A percentile compares a stretch with the other conserved stretches of the same genome.
phyloP scores from a whole-genome alignment of 2,888 invertebrate species.

The Trachelus troglodyta region DNA sequence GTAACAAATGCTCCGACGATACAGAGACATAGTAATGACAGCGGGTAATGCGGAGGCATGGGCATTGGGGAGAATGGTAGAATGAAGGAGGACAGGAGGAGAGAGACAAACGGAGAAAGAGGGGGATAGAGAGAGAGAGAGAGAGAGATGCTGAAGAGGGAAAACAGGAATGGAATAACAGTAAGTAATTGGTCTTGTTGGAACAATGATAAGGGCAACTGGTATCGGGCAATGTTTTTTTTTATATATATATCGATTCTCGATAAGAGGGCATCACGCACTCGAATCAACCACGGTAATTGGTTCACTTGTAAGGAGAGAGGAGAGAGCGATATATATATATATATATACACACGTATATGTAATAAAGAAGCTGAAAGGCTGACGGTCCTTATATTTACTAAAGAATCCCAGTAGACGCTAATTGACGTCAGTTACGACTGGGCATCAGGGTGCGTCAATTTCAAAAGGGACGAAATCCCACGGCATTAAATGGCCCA shows the following conservation, averaged over 20 bases:
- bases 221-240: constrained; percentile 17
- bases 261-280: constrained; percentile 18
- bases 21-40: too few species aligned
- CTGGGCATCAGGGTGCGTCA: too few species aligned
- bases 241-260: constrained; percentile 21
- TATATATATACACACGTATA: too few species aligned
- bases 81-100: background rate
- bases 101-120: constrained; percentile 8
- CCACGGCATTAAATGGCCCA: too few species aligned
- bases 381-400: too few species aligned
- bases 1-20: too few species aligned
- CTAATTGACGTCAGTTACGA: too few species aligned
- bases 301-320: constrained; percentile 18
- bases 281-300: constrained; percentile 29
- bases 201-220: constrained; percentile 17
- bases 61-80: too few species aligned
- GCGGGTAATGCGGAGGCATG: too few species aligned
- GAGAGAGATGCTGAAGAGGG: constrained; percentile 3
- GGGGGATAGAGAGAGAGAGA: background rate
- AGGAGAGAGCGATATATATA: too few species aligned
- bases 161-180: background rate
- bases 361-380: background rate
- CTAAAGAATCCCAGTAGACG: too few species aligned
- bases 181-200: constrained; percentile 20
- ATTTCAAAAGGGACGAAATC: too few species aligned